Evolutionary conservation across 2,888 invertebrate genomes (phyloP), one percentile per base, ranked within the genome.

Genomic region (Metacarcinus magister): DNA sequence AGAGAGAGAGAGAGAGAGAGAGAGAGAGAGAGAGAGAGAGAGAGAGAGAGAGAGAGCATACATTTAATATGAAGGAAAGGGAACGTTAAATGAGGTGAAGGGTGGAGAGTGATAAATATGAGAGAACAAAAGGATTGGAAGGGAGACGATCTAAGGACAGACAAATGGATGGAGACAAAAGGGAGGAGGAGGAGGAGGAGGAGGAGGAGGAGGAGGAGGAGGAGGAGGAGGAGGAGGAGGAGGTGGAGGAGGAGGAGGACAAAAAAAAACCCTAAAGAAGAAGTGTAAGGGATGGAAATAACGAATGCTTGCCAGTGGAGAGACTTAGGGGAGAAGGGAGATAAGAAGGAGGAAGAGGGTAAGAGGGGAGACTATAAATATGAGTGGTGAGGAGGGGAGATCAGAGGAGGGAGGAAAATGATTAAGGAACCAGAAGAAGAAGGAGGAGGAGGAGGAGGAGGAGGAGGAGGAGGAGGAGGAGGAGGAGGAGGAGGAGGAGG

Each of bases 11-110:
- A 75, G 5, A 23, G 75, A 75, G n/a, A n/a, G 75, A 82, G n/a
- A n/a, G 75, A 82, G n/a, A 82, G 75, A 82, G 75, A n/a, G 75
- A 82, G 28, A n/a, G 75, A 82, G 7, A 82, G 75, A 82, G 75
- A 54, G 54, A 82, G 75, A n/a, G 23, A 75, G 23, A 23, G n/a
- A 75, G 5, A 23, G 75, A 75, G n/a, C 23, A 28, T 82, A n/a
- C 28, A 82, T 82, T 28, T 82, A 28, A 82, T 82, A 82, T 28
- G 28, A 82, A 82, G 28, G 28, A 28, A 82, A 82, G 28, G 75
- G 75, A 82, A 82, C 23, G 28, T n/a, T 82, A 28, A 82, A 82
- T 28, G 75, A n/a, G 10, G n/a, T 28, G 75, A 82, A 82, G 75
- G 75, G 75, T 82, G 75, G 75, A 82, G 75, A 28, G 75, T 28